Evolutionary conservation across 2,113 vertebrate species (phyloP).

Genomic region (Alligator mississippiensis): DNA sequence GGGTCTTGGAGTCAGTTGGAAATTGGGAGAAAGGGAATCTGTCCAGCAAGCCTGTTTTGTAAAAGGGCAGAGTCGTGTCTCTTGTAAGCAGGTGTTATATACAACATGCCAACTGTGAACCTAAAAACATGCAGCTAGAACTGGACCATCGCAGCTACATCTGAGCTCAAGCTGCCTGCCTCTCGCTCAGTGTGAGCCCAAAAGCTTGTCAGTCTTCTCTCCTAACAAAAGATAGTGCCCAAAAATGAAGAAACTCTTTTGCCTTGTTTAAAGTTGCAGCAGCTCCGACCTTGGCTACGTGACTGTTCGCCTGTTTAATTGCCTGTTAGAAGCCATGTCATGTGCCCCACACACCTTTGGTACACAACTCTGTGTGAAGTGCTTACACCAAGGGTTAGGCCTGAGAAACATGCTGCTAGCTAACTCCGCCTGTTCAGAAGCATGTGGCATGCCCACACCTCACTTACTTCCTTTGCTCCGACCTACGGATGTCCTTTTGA

Average conservation of each 20-base stretch:
- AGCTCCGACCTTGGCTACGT: not conserved
- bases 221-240: no score
- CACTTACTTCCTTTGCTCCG: not conserved
- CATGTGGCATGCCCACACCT: fast-evolving
- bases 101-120: not conserved
- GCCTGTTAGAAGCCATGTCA: no score
- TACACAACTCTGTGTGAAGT: not conserved
- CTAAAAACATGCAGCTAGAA: no score
- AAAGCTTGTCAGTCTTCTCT: no score
- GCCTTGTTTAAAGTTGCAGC: not conserved
- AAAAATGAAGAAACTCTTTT: no score
- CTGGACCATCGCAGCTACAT: no score
- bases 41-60: not conserved
- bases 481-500: not conserved
- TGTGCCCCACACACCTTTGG: not conserved
- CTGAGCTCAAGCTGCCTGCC: no score
- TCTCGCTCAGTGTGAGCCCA: no score
- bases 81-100: not conserved
- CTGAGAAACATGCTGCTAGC: not conserved
- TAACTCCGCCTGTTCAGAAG: not conserved
- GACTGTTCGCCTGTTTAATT: not conserved
- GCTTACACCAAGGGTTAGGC: not conserved
- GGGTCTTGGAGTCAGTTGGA: not conserved
- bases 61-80: not conserved
- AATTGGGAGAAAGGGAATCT: not conserved